phyloP scores from a whole-genome alignment of 2,113 vertebrate genomes.

The Callipepla squamata region DNA sequence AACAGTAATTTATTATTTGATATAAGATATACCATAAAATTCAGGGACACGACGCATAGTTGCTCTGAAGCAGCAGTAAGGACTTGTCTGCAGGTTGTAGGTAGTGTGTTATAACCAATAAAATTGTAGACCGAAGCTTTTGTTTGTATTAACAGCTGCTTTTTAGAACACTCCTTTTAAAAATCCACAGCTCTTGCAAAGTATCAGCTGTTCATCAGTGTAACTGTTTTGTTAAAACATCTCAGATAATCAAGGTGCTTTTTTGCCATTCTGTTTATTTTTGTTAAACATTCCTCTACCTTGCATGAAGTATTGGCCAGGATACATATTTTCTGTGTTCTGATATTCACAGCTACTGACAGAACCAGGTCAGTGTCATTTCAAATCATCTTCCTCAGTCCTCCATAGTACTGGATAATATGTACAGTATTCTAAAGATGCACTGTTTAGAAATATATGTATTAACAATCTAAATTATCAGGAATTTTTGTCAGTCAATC shows the following conservation, averaged over 20 bases:
- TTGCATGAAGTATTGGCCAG: not conserved
- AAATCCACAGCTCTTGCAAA: not conserved
- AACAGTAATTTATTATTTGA: not conserved
- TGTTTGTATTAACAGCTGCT: not conserved
- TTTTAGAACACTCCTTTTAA: not conserved
- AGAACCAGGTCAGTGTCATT: constrained; percentile 55
- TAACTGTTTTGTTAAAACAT: not conserved
- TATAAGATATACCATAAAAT: not conserved
- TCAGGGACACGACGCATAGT: not conserved
- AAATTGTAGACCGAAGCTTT: not conserved
- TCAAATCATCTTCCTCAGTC: constrained; percentile 22
- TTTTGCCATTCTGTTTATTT: not conserved
- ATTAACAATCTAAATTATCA: not conserved
- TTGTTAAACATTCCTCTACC: not conserved
- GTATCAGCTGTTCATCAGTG: not conserved
- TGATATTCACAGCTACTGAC: constrained; percentile 47
- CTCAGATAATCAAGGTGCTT: not conserved
- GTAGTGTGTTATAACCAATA: not conserved
- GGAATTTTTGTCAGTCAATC: not conserved
- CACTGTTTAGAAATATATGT: not conserved
- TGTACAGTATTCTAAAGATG: not conserved
- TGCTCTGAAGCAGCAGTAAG: not conserved
- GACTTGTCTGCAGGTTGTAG: not conserved
- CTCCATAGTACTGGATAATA: constrained; percentile 3
- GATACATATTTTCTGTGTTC: not conserved